A percentile compares a stretch with the other conserved stretches of the same genome.
Conservation (phyloP, 2,797 vertebrate genomes). For the Brachymystax lenok region DNA sequence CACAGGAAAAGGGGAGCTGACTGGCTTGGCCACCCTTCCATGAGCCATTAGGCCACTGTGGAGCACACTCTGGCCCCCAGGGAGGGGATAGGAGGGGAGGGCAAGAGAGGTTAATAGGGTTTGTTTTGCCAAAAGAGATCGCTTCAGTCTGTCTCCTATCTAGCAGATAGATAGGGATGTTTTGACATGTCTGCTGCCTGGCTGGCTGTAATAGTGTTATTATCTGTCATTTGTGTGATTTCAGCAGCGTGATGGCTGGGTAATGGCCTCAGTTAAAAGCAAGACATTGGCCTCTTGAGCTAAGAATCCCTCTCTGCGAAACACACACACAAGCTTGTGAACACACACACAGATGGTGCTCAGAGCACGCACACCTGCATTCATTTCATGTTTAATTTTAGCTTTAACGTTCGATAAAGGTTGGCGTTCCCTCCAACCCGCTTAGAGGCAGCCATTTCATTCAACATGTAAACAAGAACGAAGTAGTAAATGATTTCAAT, state of each 20-base stretch:
- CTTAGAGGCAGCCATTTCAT: slow-evolving; percentile 8
- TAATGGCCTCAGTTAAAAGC: slow-evolving; percentile 25
- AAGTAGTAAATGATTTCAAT: slow-evolving; percentile 19
- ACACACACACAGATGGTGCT: slow-evolving; percentile 4
- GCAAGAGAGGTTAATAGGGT: not conserved
- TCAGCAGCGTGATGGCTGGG: slow-evolving; percentile 9
- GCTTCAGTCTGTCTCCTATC: slow-evolving; percentile 15
- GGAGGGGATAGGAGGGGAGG: too few relatives aligned
- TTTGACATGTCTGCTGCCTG: slow-evolving; percentile 22
- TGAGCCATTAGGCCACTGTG: not conserved
- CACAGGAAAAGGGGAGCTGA: not conserved
- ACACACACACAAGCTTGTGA: not conserved
- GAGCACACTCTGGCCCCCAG: not conserved
- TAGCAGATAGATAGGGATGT: slow-evolving; percentile 19
- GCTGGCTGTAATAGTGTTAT: slow-evolving; percentile 28
- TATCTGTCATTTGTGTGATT: slow-evolving; percentile 30
- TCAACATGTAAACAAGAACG: slow-evolving; percentile 3
- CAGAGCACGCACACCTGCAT: not conserved
- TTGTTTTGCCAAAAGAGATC: slow-evolving; percentile 25
- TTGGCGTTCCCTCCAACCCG: not conserved
- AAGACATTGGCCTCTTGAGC: slow-evolving; percentile 15
- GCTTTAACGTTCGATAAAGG: not conserved
- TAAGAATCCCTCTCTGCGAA: not conserved
- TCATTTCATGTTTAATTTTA: not conserved
- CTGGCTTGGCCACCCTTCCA: not conserved